Conservation (phyloP, 2,797 vertebrate species). For the Orientallactaga sibirica region DNA sequence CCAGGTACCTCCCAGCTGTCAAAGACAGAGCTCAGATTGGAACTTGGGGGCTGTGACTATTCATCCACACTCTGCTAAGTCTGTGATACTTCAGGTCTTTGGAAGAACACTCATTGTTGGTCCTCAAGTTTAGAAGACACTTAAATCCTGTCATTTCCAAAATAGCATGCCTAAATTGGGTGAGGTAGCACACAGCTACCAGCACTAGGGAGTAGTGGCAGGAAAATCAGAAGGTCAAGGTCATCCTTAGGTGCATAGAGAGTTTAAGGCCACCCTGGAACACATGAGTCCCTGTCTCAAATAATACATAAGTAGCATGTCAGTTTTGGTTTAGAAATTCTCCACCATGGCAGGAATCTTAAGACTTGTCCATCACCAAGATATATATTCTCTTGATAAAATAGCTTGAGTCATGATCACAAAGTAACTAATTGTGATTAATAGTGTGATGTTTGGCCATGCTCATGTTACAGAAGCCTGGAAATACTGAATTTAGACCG, state of each 20-base stretch:
- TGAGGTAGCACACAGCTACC: not conserved
- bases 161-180: not conserved
- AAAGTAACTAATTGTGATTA: constrained; percentile 67
- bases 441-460: not conserved
- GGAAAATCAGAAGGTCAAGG: not conserved
- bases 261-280: not conserved
- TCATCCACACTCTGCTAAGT: not conserved
- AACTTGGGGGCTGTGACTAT: not conserved
- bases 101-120: not conserved
- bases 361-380: constrained; percentile 52
- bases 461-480: constrained; percentile 49
- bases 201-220: not conserved
- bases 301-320: not conserved
- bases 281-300: not conserved
- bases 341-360: constrained; percentile 62
- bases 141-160: constrained; percentile 50
- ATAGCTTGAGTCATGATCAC: constrained; percentile 72
- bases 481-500: constrained; percentile 62
- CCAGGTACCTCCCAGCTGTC: not conserved
- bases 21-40: not conserved
- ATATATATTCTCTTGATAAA: constrained; percentile 73
- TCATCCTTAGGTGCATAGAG: not conserved
- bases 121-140: constrained; percentile 60
- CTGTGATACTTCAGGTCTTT: not conserved
- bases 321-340: not conserved